These are phyloP conservation scores for Myocastor coypus DNA, from an alignment of 2,113 vertebrate genomes.

Conservation along the genomic window DNA sequence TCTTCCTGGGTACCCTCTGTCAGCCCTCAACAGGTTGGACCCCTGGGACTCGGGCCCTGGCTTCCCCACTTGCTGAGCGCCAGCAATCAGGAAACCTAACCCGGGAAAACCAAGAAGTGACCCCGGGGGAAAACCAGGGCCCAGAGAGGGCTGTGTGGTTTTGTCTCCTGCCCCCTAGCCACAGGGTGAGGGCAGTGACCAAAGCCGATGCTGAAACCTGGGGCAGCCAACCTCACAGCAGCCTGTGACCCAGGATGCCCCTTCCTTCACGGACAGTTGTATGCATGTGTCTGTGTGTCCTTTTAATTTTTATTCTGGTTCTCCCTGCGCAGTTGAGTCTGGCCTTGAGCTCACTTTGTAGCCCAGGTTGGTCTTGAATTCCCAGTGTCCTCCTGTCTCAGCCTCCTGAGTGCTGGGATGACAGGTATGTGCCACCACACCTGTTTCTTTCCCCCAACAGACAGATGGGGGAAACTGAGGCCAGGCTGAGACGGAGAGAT, in stretches of 20 bases:
- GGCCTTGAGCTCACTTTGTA: no score
- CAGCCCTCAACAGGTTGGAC: not conserved
- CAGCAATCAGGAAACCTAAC: no score
- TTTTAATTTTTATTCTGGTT: no score
- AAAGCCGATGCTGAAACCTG: not conserved
- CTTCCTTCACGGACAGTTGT: not conserved
- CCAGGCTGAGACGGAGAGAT: fast-evolving
- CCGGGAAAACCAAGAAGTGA: no score
- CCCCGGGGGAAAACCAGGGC: not conserved
- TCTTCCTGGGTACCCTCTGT: not conserved
- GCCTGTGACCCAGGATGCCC: fast-evolving
- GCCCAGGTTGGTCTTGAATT: no score
- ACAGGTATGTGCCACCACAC: no score
- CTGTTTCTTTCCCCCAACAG: not conserved
- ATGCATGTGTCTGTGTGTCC: no score
- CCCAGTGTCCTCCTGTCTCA: no score
- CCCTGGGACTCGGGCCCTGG: not conserved
- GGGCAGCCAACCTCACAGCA: not conserved
- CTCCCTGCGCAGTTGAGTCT: no score
- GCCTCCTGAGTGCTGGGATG: no score
- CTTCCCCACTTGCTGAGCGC: fast-evolving
- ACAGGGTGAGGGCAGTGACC: not conserved
- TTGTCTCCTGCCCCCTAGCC: not conserved
- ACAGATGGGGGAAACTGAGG: constrained; percentile 3
- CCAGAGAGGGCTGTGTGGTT: not conserved